Base-by-base conservation (phyloP, 2,888 invertebrate species). In the Drosophila neutralis region DNA sequence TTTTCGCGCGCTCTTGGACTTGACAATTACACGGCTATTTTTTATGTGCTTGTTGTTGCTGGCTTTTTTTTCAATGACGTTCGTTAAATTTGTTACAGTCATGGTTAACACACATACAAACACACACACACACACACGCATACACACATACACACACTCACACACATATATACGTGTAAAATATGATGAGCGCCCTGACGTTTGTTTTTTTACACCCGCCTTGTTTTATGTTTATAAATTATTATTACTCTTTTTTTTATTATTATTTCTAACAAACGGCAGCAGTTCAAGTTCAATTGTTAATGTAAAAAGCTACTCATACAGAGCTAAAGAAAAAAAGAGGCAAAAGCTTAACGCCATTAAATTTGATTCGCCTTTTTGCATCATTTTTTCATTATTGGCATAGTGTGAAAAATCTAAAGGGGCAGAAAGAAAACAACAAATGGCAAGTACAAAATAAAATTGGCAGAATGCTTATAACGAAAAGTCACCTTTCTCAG, bases 81-180 rank as follows among this genome's bases (percentile, higher is more conserved):
- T 87, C 73, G 89, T 89, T 90, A 74, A 87, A 90, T 88, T 89
- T 87, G 89, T 87, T 90, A 87, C 89, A 90, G 90, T 90, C 90
- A 85, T 86, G 90, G 90, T 35, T 89, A 88, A 86, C 79, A 90
- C 78, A 78, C 61, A 81, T 42, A 69, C 69, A 21, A 21, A 21
- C 21, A 21, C 21, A 21, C 21, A 21, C 21, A 27, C 5, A 29
- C 27, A 29, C 5, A 27, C 0, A 4, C 4, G 4, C 58, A 58
- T 48, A 49, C 38, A 58, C 40, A 71, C 35, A 48, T 21, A 24
- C 52, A 48, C 27, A 71, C 7, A 38, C 31, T 45, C 38, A 31
- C 54, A 29, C 40, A 42, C 27, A n/a, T 21, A 58, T 36, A 64
- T 36, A 69, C 15, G 2, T 49, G 49, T 21, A 21, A n/a, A 36